Base-by-base conservation (phyloP, 2,113 vertebrate genomes). In the Scalopus aquaticus region DNA sequence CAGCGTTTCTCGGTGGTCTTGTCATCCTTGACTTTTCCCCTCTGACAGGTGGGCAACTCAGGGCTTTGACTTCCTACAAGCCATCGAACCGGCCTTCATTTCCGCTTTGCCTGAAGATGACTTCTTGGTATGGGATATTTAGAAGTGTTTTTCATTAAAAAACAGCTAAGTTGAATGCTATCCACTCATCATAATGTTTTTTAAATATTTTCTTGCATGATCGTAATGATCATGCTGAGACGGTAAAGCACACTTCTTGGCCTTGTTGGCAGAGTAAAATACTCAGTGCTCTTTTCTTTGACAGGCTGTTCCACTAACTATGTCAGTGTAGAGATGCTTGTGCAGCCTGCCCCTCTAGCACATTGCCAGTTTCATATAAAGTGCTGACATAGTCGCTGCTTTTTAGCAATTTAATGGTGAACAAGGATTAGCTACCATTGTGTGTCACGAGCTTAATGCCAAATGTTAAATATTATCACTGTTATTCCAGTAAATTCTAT, bases 61-160 rank as follows among this genome's bases (percentile, higher is more conserved):
- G 98, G 99, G 99, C 70, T 99, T 99, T 98, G 99, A 99, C 98
- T 99, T 99, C 96, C 99, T 99, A 83, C 99, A 99, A 98, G 99
- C 99, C 32, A 99, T 99, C 37, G 99, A 99, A 93, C 99, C 99
- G 49, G 99, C 98, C 70, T 99, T 99, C 96, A 99, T 99, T 97
- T 99, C 99, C 76, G 99, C 99, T 58, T 98, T 99, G 91, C 99
- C 99, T 51, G 99, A 99, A 97, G 99, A 99, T 67, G 99, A 99
- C 97, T 99, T 99, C 97, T 98, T 99, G 99, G 99, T 99, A 99
- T 98, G 97, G 11, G 79, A 80, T 83, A 19, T 13, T 92, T 20
- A 72, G 6, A 51, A 90, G 19, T 39, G 65, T 2, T 44, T 46
- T 74, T 65, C 79, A 64, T 58, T 78, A 42, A 60, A 74, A 67